Base-by-base conservation (phyloP, 2,888 invertebrate species). In the Nycteola revayana region DNA sequence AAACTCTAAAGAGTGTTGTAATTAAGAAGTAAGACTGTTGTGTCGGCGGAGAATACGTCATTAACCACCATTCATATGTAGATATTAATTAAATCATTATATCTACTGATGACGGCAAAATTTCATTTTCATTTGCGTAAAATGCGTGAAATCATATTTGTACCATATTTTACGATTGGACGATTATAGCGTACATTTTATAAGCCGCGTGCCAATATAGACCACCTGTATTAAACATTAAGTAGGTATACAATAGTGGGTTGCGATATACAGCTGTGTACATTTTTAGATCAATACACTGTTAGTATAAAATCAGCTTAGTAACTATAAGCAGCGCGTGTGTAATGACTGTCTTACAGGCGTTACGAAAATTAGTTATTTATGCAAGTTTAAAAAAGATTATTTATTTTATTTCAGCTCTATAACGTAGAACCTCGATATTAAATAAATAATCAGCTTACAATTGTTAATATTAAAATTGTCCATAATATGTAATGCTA, bases 251-350 rank as follows among this genome's bases (percentile, higher is more conserved):
- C n/a, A 21, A n/a, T 7, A 7, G 3, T 21, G n/a, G 28, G 44
- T 31, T 47, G 25, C 37, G 38, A 40, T 22, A 27, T 24, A 51
- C 71, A 72, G 54, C 62, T 74, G 74, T 65, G 58, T 62, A 62
- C 54, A 73, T 60, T 51, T 51, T 44, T 38, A 35, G 32, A 39
- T 46, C 42, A 44, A 42, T 32, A 39, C 37, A 39, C 39, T 39
- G 31, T 37, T 28, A 47, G 48, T 48, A 42, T 54, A 10, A 50
- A 55, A 57, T 54, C 60, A 39, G 40, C 59, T 48, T 53, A 23
- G 56, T 32, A 59, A 59, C 51, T 22, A 20, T 38, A 36, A 33
- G 31, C 30, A 28, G 32, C 25, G 20, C 29, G 18, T 14, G 3
- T 3, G 5, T 29, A 39, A 52, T 53, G 45, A 50, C 53, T 36